phyloP scores from a whole-genome alignment of 2,113 vertebrate species.

The Tautogolabrus adspersus region DNA sequence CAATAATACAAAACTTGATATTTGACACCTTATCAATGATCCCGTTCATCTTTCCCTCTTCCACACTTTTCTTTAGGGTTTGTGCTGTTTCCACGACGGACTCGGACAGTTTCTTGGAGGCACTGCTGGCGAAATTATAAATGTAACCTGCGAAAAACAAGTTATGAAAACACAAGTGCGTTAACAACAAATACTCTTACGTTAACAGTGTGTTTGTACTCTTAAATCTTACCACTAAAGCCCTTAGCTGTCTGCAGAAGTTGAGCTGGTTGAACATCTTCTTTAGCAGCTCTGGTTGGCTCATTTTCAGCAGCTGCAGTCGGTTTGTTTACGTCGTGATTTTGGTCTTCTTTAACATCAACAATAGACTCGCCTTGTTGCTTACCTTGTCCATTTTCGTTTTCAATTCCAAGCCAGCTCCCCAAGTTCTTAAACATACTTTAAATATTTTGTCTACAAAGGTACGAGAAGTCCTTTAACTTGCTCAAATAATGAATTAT shows the following conservation, averaged over 20 bases:
- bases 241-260: conserved; percentile 12
- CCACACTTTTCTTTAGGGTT: conserved; percentile 92
- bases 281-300: not conserved
- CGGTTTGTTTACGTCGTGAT: conserved; percentile 21
- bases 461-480: not conserved
- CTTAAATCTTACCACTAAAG: conserved; percentile 45
- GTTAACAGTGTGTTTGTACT: not conserved
- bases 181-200: not conserved
- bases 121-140: conserved; percentile 89
- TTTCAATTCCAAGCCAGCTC: conserved; percentile 54
- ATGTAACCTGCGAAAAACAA: conserved; percentile 85
- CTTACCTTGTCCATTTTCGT: conserved; percentile 26
- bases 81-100: conserved; percentile 92
- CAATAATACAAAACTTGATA: rapidly evolving
- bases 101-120: conserved; percentile 92
- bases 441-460: not conserved
- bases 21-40: conserved; percentile 90
- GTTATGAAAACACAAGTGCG: not conserved
- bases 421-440: conserved; percentile 65
- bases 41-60: conserved; percentile 92
- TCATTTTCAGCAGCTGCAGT: not conserved
- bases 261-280: conserved; percentile 2
- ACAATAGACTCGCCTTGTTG: conserved; percentile 14
- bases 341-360: not conserved
- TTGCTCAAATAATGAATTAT: not conserved